Conservation (phyloP, 2,797 vertebrate genomes). For the Buphagus erythrorhynchus region DNA sequence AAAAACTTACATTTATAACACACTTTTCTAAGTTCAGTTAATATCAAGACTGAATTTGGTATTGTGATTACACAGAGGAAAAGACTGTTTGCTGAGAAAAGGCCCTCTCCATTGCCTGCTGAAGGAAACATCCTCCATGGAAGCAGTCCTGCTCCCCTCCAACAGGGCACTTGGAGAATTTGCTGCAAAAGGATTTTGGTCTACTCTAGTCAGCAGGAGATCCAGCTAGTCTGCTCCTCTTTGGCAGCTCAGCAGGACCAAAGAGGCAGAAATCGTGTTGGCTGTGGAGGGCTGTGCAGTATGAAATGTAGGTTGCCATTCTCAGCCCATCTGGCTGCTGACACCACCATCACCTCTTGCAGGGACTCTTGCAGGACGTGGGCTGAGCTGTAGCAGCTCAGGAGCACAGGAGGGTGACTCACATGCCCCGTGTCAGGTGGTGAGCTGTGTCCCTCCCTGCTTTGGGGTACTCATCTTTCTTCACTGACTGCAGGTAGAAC, state of each 20-base stretch:
- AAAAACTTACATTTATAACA: neutral
- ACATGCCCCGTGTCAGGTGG: neutral
- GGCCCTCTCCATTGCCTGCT: neutral
- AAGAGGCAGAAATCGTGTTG: neutral
- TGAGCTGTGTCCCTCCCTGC: neutral
- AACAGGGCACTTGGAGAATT: neutral
- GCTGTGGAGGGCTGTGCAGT: neutral
- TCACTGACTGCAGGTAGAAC: neutral
- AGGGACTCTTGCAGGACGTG: neutral
- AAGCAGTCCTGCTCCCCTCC: neutral
- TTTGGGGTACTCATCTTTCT: neutral
- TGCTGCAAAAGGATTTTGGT: neutral
- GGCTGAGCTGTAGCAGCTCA: neutral
- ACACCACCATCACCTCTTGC: neutral
- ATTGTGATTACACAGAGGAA: neutral
- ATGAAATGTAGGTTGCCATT: neutral
- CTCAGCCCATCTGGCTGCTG: neutral
- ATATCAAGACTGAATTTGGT: neutral
- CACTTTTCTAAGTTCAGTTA: neutral
- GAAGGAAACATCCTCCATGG: neutral
- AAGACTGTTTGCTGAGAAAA: neutral
- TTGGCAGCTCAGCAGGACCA: neutral
- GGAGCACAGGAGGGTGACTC: neutral
- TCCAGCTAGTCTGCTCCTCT: neutral
- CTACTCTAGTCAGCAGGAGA: neutral